Evolutionary conservation across 2,888 invertebrate genomes (phyloP), one percentile per base, ranked within the genome.

Genomic region (Epistrophe grossulariae): DNA sequence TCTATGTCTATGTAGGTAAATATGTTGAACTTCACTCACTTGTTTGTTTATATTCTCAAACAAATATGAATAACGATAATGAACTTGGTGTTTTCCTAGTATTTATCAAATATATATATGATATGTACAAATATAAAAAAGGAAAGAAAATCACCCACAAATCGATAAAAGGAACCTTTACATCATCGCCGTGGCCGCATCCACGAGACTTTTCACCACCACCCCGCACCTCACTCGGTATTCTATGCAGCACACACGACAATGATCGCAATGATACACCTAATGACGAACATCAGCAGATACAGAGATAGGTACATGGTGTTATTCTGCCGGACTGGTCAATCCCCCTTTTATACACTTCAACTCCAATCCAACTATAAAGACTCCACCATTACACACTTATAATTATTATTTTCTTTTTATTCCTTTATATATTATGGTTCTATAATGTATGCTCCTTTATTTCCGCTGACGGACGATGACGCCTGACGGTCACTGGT

Each of bases 101-200:
- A 78, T 78, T 77, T 60, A 77, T 73, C 55, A 70, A 78, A 82
- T 79, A 62, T 7, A 4, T n/a, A n/a, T n/a, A n/a, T n/a, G n/a
- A n/a, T n/a, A 48, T 3, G 24, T 64, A 60, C 0, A 4, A 6
- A 31, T 31, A 40, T 8, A 62, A 62, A 24, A 10, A n/a, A 55
- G 9, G 6, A 76, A 52, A 82, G 57, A 78, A 78, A 55, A 59
- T 48, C 57, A 70, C 78, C 60, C 59, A 76, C 59, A 66, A 87
- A 87, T 87, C 87, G 87, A 87, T 87, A 70, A 43, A 45, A 74
- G 71, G 74, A 73, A 83, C 83, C 71, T 87, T 79, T 73, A 73
- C 45, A 55, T 68, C 45, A 55, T 68, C 81, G 62, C 24, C 24
- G 3, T 3, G 1, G 24, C 24, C 24, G 24, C 73, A 71, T 74